A percentile compares a stretch with the other conserved stretches of the same genome.
Conservation (phyloP, 2,888 invertebrate species). For the Drosophila hawaiiensis region DNA sequence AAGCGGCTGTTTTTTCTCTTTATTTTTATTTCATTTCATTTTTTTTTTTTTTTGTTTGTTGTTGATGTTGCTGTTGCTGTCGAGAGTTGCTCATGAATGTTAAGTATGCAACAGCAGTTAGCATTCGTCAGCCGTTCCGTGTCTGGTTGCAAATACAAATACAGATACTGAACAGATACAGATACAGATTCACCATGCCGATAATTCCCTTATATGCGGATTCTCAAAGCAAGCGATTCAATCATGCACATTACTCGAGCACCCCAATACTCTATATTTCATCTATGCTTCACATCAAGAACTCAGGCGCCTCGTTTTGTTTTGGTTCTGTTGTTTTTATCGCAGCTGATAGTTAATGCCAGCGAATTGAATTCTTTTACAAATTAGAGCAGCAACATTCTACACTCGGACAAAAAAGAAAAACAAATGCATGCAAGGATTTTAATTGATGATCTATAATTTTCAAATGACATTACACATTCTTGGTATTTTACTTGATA, state of each 20-base stretch:
- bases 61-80: slow-evolving; percentile 16
- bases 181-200: slow-evolving; percentile 10
- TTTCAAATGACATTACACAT: neutral
- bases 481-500: neutral
- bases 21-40: neutral
- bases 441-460: neutral
- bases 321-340: slow-evolving; percentile 13
- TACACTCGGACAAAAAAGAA: slow-evolving; percentile 3
- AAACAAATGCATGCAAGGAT: neutral
- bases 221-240: slow-evolving; percentile 8
- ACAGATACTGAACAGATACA: slow-evolving; percentile 5
- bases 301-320: slow-evolving; percentile 24
- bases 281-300: slow-evolving; percentile 17
- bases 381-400: slow-evolving; percentile 32
- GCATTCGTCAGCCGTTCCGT: slow-evolving; percentile 5
- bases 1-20: slow-evolving; percentile 23
- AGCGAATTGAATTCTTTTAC: slow-evolving; percentile 29
- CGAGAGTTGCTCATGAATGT: slow-evolving; percentile 18
- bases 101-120: slow-evolving; percentile 43
- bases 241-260: slow-evolving; percentile 9
- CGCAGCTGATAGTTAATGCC: slow-evolving; percentile 9
- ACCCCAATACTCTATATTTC: slow-evolving; percentile 2
- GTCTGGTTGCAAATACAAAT: slow-evolving; percentile 2
- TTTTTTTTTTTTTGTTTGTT: neutral
- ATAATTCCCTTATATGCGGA: slow-evolving; percentile 5